These are phyloP conservation scores for Lethenteron camtschaticum DNA, from an alignment of 2,113 vertebrate genomes.

Conservation along the genomic window DNA sequence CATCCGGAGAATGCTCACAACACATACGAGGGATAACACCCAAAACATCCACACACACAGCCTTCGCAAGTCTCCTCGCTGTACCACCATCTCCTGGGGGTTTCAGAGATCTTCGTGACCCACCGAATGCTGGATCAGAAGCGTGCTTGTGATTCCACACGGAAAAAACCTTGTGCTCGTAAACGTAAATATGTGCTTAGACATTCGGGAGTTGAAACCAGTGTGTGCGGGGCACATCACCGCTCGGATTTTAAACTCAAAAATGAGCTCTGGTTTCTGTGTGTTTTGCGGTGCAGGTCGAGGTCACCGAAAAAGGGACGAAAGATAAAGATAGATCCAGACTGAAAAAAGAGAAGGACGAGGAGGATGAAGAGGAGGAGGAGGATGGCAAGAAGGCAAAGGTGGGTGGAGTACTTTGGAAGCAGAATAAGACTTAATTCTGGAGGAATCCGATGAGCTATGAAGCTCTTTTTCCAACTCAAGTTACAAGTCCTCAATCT, in stretches of 20 bases:
- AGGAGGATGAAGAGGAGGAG: conserved; percentile 1
- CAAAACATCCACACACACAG: too few species aligned
- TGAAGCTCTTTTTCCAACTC: not conserved
- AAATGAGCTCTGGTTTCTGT: not conserved
- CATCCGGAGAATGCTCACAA: too few species aligned
- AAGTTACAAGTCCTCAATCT: not conserved
- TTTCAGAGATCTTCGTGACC: too few species aligned
- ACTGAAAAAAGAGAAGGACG: not conserved
- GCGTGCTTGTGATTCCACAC: not conserved
- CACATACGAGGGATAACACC: too few species aligned
- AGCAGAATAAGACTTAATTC: not conserved
- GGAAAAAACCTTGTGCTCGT: not conserved
- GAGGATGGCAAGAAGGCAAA: not conserved
- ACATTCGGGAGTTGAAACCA: not conserved
- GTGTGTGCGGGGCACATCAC: not conserved
- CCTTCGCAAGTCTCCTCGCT: too few species aligned
- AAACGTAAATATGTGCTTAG: not conserved
- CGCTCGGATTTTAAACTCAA: not conserved
- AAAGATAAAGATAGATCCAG: not conserved
- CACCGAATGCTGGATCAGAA: not conserved
- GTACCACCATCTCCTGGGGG: too few species aligned
- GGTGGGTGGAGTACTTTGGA: not conserved
- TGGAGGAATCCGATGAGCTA: not conserved
- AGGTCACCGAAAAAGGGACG: not conserved
- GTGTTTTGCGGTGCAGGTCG: conserved; percentile 4